A percentile compares a stretch with the other conserved stretches of the same genome.
phyloP scores from a whole-genome alignment of 2,797 vertebrate genomes.

The Myotis daubentonii region DNA sequence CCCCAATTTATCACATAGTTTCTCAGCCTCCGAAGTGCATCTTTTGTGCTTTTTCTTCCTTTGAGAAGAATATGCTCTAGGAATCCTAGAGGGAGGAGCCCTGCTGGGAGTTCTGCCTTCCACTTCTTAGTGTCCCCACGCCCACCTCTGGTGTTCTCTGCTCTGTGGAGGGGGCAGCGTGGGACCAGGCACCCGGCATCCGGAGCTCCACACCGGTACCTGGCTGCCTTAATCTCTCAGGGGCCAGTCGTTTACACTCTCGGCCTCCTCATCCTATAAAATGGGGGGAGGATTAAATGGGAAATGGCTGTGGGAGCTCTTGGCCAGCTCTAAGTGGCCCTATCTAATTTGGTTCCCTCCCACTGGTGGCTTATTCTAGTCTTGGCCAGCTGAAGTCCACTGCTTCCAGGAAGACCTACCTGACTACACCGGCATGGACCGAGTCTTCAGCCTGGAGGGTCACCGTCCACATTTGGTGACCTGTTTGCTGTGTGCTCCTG shows the following conservation, averaged over 20 bases:
- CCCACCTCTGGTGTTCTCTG: neutral
- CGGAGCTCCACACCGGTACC: neutral
- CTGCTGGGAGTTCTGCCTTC: neutral
- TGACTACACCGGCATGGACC: neutral
- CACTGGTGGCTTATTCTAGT: neutral
- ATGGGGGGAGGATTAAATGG: neutral
- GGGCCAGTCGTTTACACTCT: neutral
- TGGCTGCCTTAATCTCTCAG: neutral
- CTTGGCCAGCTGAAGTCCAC: neutral
- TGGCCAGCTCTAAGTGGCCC: neutral
- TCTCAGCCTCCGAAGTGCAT: neutral
- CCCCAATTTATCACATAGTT: neutral
- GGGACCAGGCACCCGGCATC: neutral
- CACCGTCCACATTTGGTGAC: neutral
- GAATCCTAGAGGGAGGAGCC: neutral
- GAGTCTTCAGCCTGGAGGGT: neutral
- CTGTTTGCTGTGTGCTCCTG: fast-evolving
- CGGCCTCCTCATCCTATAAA: neutral
- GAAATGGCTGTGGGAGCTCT: neutral
- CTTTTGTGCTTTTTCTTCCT: neutral
- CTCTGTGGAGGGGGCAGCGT: neutral
- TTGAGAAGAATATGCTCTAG: neutral
- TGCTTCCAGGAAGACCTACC: neutral
- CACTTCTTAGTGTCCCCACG: neutral
- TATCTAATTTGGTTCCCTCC: neutral